Evolutionary conservation across 1,140 invertebrate genomes (phyloP), one percentile per base, ranked within the genome.

Genomic region (Ridgeia piscesae): DNA sequence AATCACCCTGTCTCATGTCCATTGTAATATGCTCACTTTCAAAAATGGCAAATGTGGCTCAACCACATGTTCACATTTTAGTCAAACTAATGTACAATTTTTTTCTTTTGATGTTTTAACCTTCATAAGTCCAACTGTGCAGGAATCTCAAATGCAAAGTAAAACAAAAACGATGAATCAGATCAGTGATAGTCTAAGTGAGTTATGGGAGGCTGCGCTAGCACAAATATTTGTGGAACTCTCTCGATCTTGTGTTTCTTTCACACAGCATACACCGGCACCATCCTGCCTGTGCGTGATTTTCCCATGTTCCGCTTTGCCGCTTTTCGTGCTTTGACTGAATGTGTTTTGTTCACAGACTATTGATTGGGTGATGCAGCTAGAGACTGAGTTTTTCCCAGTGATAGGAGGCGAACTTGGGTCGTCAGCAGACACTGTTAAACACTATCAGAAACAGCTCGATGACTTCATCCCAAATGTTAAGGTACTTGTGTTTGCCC

Each of bases 301-400:
- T 50, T 50, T 0, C 0, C 21, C 48, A 4, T 77, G 58, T 14
- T 21, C 27, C 2, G 58, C 27, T 21, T 77, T 8, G 58, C 27
- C 58, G 11, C 2, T 17, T 77, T 21, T 77, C 27, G 58, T 77
- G 58, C 27, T 77, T n/a, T 90, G 14, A 90, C 89, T 34, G 89
- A 33, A 34, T 17, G 35, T 33, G 9, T 90, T 2, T 90, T 90
- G 93, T 95, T 95, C 0, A 17, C 95, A 98, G 98, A 98, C 97
- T 35, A 97, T 98, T 93, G 97, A 97, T 94, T 97, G 97, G 97
- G 97, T 97, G 93, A 97, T 97, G n/a, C 97, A 97, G 95, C 96
- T 98, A 94, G 97, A 97, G 94, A 96, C 97, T 91, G 97, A 97
- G 93, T 95, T 98, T 92, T 98, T 98, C 96, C 98, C 98, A 31